Evolutionary conservation across 2,797 vertebrate genomes (phyloP).

Genomic region (Sylvilagus floridanus): DNA sequence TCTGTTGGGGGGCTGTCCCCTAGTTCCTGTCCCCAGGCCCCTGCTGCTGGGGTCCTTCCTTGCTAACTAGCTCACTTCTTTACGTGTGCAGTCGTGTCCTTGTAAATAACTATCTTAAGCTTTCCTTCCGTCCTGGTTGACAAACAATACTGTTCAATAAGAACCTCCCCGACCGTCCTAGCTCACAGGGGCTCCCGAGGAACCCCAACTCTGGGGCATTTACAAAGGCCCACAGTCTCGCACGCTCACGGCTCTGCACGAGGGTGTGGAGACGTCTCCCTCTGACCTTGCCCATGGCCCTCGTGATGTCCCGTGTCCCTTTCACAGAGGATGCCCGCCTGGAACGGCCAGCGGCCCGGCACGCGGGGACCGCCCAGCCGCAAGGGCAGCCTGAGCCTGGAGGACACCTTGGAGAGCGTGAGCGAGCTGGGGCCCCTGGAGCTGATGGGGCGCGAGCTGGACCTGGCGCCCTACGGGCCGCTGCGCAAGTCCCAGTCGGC

Average conservation of each 20-base stretch:
- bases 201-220: too few relatives aligned
- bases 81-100: not conserved
- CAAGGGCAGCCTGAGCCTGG: constrained; percentile 92
- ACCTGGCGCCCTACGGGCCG: constrained; percentile 89
- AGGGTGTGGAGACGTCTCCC: too few relatives aligned
- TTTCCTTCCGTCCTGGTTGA: not conserved
- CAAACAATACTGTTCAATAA: not conserved
- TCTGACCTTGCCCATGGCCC: not conserved
- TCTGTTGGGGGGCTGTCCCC: not conserved
- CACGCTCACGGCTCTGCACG: too few relatives aligned
- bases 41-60: not conserved
- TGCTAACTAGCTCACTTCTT: not conserved
- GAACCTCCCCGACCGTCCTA: not conserved
- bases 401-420: constrained; percentile 93
- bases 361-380: constrained; percentile 84
- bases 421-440: constrained; percentile 95
- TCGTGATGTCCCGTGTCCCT: not conserved
- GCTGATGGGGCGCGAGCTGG: constrained; percentile 94
- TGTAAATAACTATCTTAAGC: not conserved
- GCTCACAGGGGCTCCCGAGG: too few relatives aligned
- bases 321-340: constrained; percentile 89
- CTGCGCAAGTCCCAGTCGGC: constrained; percentile 95
- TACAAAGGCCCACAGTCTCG: too few relatives aligned
- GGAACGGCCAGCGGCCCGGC: constrained; percentile 85
- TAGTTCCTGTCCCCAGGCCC: not conserved